Percentiles rank a stretch among this genome's conserved stretches.
These are phyloP conservation scores for Mercenaria mercenaria DNA, from an alignment of 1,140 invertebrate genomes.

Conservation along the genomic window DNA sequence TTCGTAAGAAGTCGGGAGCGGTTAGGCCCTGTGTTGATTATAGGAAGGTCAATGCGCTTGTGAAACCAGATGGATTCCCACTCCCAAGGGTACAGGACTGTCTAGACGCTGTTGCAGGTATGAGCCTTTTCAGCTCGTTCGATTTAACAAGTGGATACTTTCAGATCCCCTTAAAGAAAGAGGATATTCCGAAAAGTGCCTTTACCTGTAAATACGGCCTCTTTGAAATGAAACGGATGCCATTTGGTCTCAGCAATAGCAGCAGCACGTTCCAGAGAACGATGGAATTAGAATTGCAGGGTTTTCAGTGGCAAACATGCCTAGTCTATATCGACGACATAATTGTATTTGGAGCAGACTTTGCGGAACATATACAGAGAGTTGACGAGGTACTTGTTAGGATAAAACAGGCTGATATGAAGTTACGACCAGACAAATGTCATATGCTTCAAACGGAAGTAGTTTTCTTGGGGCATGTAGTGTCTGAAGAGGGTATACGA, in stretches of 20 bases:
- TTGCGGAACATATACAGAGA: background rate
- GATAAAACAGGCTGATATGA: constrained; percentile 37
- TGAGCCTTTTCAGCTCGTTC: background rate
- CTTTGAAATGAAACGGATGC: background rate
- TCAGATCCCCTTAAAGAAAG: constrained; percentile 82
- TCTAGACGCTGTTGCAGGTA: background rate
- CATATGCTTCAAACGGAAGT: constrained; percentile 65
- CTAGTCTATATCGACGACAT: constrained; percentile 67
- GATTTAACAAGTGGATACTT: constrained; percentile 69
- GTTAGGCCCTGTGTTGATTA: constrained; percentile 26
- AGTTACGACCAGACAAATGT: constrained; percentile 60
- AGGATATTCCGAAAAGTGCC: constrained; percentile 80
- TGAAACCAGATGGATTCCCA: background rate
- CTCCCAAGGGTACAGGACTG: background rate
- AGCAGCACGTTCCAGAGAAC: background rate
- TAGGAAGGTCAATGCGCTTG: background rate
- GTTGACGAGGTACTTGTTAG: constrained; percentile 23
- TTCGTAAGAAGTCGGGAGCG: background rate
- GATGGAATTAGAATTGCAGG: background rate
- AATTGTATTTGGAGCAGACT: constrained; percentile 36
- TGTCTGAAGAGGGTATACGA: constrained; percentile 27
- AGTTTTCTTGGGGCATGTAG: constrained; percentile 58
- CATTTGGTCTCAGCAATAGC: background rate
- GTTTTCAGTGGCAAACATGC: constrained; percentile 20
- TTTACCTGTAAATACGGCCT: background rate